A percentile compares a stretch with the other conserved stretches of the same genome.
phyloP scores from a whole-genome alignment of 2,113 vertebrate species.

The Cyanistes caeruleus region DNA sequence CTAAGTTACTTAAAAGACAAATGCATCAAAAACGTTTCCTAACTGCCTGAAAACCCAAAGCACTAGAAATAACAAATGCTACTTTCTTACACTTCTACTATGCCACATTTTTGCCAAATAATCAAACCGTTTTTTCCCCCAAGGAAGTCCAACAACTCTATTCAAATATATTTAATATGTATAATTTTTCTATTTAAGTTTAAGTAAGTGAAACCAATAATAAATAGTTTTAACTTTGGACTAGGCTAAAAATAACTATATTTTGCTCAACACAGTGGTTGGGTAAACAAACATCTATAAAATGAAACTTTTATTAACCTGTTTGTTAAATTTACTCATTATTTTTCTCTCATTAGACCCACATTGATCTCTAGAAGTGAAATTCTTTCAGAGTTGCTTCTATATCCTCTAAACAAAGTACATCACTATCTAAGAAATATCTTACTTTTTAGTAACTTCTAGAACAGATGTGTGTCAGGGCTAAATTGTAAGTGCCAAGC shows the following conservation, averaged over 20 bases:
- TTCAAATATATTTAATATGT: constrained; percentile 18
- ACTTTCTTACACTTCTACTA: not conserved
- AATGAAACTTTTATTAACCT: not conserved
- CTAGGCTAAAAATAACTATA: not conserved
- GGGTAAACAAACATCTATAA: not conserved
- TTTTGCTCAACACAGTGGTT: not conserved
- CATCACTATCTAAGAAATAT: not conserved
- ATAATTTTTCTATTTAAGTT: constrained; percentile 3
- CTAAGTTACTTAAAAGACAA: not conserved
- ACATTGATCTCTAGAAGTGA: not conserved
- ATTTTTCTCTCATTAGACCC: not conserved
- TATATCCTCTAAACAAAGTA: not conserved
- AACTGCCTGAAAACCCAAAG: not conserved
- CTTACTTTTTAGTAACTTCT: not conserved
- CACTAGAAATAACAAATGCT: not conserved
- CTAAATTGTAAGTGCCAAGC: not conserved
- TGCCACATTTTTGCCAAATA: not conserved
- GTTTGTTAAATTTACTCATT: not conserved
- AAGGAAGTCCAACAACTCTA: not conserved
- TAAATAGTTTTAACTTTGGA: not conserved
- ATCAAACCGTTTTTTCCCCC: not conserved
- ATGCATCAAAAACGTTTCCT: not conserved
- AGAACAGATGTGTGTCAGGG: not conserved
- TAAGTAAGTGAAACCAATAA: not conserved
- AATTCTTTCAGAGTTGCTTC: not conserved